phyloP scores from a whole-genome alignment of 2,797 vertebrate genomes.

The Poeciliopsis infans region DNA sequence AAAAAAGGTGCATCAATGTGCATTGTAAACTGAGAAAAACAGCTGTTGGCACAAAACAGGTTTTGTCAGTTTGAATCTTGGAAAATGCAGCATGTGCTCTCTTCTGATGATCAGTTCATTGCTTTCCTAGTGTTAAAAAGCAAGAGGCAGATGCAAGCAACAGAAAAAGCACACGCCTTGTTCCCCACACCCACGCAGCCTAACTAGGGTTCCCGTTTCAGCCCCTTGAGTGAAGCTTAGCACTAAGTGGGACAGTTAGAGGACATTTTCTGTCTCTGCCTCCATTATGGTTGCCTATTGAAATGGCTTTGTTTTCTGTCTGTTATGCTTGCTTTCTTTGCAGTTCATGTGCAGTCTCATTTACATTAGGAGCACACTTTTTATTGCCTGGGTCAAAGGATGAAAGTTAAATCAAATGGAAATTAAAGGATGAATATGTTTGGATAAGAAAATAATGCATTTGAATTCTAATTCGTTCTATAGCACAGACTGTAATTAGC shows the following conservation, averaged over 20 bases:
- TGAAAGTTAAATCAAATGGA: background rate
- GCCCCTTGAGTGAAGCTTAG: constrained; percentile 65
- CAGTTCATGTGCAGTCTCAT: background rate
- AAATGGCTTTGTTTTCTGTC: constrained; percentile 7
- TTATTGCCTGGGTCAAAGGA: background rate
- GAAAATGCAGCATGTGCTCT: constrained; percentile 18
- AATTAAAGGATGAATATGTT: background rate
- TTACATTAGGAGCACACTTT: background rate
- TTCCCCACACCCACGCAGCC: constrained; percentile 50
- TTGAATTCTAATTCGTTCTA: background rate
- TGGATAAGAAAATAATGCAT: background rate
- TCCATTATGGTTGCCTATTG: constrained; percentile 13
- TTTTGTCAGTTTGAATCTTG: constrained; percentile 12
- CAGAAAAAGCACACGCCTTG: constrained; percentile 36
- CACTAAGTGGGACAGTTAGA: constrained; percentile 76
- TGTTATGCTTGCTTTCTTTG: background rate
- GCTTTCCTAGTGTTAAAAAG: constrained; percentile 1
- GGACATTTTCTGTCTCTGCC: constrained; percentile 59
- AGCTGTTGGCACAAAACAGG: background rate
- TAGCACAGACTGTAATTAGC: constrained; percentile 2
- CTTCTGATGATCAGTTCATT: constrained; percentile 6
- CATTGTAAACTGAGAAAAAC: background rate
- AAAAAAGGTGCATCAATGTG: background rate
- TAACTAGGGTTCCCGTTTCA: constrained; percentile 67
- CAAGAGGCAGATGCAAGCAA: constrained; percentile 25